Evolutionary conservation across 2,113 vertebrate genomes (phyloP), one percentile per base, ranked within the genome.

Genomic region (Corythoichthys intestinalis): DNA sequence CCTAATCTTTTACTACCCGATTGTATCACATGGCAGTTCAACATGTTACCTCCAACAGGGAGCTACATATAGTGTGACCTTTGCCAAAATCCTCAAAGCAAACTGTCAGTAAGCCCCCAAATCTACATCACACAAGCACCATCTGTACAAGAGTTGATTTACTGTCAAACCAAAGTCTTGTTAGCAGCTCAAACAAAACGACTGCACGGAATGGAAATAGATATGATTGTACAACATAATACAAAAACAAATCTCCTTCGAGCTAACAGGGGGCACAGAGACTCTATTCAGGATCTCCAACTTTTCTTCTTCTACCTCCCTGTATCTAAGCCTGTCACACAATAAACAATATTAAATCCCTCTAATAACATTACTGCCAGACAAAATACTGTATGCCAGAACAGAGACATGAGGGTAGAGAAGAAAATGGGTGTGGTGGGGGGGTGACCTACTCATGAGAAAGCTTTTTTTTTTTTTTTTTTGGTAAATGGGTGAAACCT

Each of bases 321-420:
- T 41, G 59, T 78, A 84, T 79, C 69, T 89, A 85, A 90, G 85
- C 84, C 85, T 74, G 62, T 85, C 57, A 37, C 73, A 88, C 86
- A 90, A 90, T 89, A 89, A 91, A 90, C 72, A 7, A 77, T 76
- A 83, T 74, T 82, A 90, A 84, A 82, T 73, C 15, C 41, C 37
- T 79, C 70, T 83, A 80, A 87, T 73, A 71, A 71, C 76, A 84
- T 87, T 85, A 86, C 49, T 67, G 71, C 54, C 69, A 79, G 67
- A 64, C 82, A 84, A 88, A 90, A 88, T 82, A 83, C 76, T 73
- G 75, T 80, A 62, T 58, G 67, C 47, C 34, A 69, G 53, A 73
- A 69, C 52, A 59, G 20, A 78, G 72, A 74, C 52, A 68, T 34
- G 28, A 3, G n/a, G 20, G 46, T 48, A 67, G 11, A n/a, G 63